phyloP scores from a whole-genome alignment of 2,888 invertebrate species.

The Mimas tiliae region DNA sequence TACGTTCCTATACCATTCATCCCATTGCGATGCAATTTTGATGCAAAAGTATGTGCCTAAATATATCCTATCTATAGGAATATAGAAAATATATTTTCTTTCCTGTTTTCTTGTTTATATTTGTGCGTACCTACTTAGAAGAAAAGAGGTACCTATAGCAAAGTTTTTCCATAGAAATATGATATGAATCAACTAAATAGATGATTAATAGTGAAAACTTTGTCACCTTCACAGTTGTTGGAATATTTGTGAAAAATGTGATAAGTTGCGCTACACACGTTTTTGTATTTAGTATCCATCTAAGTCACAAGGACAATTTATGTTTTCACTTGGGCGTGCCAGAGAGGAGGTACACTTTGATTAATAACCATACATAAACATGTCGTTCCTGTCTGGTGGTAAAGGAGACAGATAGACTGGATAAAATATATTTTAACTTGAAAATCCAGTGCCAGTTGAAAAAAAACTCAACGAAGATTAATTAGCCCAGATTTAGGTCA shows the following conservation, averaged over 20 bases:
- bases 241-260: not conserved
- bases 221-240: not conserved
- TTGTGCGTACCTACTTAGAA: too few relatives aligned
- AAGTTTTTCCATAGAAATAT: not conserved
- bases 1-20: too few relatives aligned
- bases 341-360: constrained; percentile 40
- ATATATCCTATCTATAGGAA: too few relatives aligned
- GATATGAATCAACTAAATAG: not conserved
- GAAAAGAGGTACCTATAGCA: too few relatives aligned
- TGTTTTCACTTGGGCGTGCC: constrained; percentile 36
- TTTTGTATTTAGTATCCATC: constrained; percentile 25
- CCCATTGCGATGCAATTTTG: too few relatives aligned
- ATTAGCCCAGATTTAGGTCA: not conserved
- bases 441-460: not conserved
- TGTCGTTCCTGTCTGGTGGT: constrained; percentile 39
- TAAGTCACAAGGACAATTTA: constrained; percentile 41
- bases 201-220: constrained; percentile 5
- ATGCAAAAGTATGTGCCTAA: too few relatives aligned
- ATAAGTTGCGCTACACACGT: constrained; percentile 5
- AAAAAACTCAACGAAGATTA: constrained; percentile 1
- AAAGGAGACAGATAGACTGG: constrained; percentile 16
- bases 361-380: constrained; percentile 57
- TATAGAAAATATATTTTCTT: too few relatives aligned
- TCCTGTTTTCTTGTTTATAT: too few relatives aligned
- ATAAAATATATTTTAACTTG: constrained; percentile 10